Evolutionary conservation across 2,888 invertebrate genomes (phyloP), one percentile per base, ranked within the genome.

Genomic region (Petrolisthes cinctipes): DNA sequence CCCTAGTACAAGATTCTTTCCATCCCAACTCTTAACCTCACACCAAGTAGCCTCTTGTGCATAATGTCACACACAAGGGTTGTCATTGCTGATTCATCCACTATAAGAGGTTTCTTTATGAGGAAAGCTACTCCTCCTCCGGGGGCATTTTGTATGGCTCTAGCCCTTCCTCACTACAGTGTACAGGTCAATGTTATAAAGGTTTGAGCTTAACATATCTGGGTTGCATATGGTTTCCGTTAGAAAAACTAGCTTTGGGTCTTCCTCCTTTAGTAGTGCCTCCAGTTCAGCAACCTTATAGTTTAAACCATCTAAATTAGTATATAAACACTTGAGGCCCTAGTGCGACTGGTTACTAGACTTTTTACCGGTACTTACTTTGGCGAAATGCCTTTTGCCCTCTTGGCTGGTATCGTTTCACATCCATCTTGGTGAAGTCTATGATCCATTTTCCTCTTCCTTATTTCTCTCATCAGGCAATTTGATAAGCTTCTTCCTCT

Each of bases 261-360:
- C 80, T 61, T 85, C 80, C 53, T 80, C 14, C 61, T 57, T 61
- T 78, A 85, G 23, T 37, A 85, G 17, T 80, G 76, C 85, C n/a
- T 79, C 20, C 20, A 84, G 56, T 14, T 84, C 84, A n/a, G 5
- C 85, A 85, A 66, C 80, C 85, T 85, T 85, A 51, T 80, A 80
- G 85, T 37, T 20, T 68, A 85, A 68, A 4, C 85, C 80, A 20
- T 85, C 85, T 9, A 85, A 53, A n/a, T 85, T 85, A 4, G 85
- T 85, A 37, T 85, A 85, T 79, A 85, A 61, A 61, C 85, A 85
- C 61, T 66, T 79, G n/a, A 66, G 37, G 4, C 80, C 61, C 56
- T 85, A 80, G 85, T 76, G 84, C 76, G 54, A 37, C 56, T 11
- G 37, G 37, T 75, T 75, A 9, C 61, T n/a, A n/a, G n/a, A n/a